These are phyloP conservation scores for Silurus meridionalis DNA, from an alignment of 2,113 vertebrate species.

Conservation along the genomic window DNA sequence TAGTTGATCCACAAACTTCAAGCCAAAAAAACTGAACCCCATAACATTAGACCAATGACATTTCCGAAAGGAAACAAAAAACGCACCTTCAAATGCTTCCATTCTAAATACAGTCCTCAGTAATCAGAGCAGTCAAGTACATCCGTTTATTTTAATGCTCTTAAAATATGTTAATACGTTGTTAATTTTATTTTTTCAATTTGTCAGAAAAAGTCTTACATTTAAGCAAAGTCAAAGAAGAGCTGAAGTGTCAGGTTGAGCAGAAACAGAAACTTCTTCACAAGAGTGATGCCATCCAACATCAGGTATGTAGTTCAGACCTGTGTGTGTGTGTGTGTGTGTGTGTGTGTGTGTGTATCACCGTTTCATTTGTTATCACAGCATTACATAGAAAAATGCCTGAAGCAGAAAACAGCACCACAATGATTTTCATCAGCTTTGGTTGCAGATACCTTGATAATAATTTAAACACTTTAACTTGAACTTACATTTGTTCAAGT, in stretches of 20 bases:
- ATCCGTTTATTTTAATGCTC: not conserved
- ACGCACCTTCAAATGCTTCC: not conserved
- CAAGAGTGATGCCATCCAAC: not conserved
- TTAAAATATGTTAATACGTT: not conserved
- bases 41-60: no score
- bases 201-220: slow-evolving; percentile 46
- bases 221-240: slow-evolving; percentile 42
- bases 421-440: not conserved
- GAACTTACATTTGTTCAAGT: no score
- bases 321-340: no score
- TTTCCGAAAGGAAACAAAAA: no score
- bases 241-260: slow-evolving; percentile 53
- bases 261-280: slow-evolving; percentile 47
- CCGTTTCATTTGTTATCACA: not conserved
- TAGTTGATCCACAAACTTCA: no score
- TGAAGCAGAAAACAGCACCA: not conserved
- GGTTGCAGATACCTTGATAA: not conserved
- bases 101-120: not conserved
- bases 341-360: not conserved
- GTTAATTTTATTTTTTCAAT: not conserved
- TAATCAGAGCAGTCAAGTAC: not conserved
- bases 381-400: not conserved
- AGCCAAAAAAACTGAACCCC: no score
- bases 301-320: slow-evolving; percentile 28
- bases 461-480: not conserved